These are phyloP conservation scores for Atrichornis clamosus DNA, from an alignment of 2,113 vertebrate species.

Conservation along the genomic window DNA sequence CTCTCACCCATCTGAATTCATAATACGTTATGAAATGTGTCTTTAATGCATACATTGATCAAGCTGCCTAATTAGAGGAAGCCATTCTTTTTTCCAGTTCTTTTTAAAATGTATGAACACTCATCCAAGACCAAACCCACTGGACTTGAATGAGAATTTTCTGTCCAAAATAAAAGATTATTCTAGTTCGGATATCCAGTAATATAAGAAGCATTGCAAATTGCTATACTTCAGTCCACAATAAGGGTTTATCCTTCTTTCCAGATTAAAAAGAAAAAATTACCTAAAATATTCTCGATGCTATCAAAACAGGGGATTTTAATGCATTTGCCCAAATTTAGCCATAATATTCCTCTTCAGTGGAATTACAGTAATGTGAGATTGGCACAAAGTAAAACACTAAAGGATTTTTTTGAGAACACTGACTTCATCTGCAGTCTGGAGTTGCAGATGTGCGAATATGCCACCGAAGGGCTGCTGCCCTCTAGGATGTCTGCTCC, in stretches of 20 bases:
- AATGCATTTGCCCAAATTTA: background rate
- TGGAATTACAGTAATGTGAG: background rate
- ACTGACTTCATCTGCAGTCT: background rate
- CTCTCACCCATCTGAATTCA: constrained; percentile 28
- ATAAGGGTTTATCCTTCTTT: background rate
- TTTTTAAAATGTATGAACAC: constrained; percentile 12
- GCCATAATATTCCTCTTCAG: background rate
- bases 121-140: background rate
- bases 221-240: background rate
- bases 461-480: background rate
- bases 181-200: background rate
- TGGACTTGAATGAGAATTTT: background rate
- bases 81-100: background rate
- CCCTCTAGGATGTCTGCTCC: background rate
- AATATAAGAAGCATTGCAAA: background rate
- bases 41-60: constrained; percentile 44
- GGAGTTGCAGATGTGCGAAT: background rate
- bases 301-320: background rate
- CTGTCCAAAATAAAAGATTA: background rate
- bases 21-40: constrained; percentile 39
- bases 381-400: background rate
- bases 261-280: background rate
- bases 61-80: constrained; percentile 28
- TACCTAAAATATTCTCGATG: background rate
- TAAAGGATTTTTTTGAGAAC: background rate